Conservation (phyloP, 2,113 vertebrate species). For the Gyps fulvus region DNA sequence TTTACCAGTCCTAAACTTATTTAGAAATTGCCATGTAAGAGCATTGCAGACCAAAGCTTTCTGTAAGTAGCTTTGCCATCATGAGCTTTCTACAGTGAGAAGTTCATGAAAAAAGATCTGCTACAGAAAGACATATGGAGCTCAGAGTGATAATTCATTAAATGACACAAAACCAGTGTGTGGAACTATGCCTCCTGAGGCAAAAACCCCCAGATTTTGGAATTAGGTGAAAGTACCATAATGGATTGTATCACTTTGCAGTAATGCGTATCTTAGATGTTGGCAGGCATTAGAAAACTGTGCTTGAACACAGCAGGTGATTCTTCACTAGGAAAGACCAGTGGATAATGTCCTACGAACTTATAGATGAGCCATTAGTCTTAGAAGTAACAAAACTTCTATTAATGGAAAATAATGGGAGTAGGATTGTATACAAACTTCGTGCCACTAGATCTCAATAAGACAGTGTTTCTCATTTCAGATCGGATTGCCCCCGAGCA, state of each 20-base stretch:
- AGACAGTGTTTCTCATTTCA: not conserved
- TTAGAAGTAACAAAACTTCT: not conserved
- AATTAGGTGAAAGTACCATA: not conserved
- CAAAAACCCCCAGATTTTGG: not conserved
- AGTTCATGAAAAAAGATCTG: not conserved
- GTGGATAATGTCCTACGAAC: not conserved
- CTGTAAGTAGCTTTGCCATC: not conserved
- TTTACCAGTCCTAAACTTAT: not conserved
- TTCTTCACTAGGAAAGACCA: not conserved
- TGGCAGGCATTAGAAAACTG: not conserved
- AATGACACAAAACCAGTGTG: not conserved
- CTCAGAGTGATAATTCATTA: not conserved
- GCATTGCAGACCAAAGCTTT: not conserved
- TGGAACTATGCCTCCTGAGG: not conserved
- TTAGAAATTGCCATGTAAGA: not conserved
- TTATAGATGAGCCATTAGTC: not conserved
- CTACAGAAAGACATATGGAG: not conserved
- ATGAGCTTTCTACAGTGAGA: not conserved
- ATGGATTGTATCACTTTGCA: not conserved
- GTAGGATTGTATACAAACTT: not conserved
- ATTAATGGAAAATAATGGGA: not conserved
- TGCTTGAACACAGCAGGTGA: not conserved
- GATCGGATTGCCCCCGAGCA: fast-evolving
- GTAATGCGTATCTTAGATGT: not conserved
- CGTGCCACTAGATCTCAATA: not conserved